Evolutionary conservation across 1,140 invertebrate genomes (phyloP), one percentile per base, ranked within the genome.

Genomic region (Zaprionus inermis): DNA sequence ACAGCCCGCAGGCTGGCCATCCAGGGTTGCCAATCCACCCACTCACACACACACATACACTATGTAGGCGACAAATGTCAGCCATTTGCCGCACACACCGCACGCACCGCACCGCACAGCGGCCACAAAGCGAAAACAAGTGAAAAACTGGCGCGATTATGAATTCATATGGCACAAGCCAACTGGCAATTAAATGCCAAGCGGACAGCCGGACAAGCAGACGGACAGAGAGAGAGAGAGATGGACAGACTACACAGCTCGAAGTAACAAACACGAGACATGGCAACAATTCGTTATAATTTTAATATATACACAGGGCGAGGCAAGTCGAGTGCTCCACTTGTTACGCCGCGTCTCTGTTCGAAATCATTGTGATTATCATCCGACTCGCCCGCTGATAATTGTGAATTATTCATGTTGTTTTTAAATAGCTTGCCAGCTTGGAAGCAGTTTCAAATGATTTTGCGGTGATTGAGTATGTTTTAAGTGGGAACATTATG

Each of bases 121-220:
- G 55, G 49, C 11, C 30, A 56, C 11, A 70, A 52, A 24, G 20
- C 18, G n/a, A 51, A 20, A 24, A 38, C 64, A 46, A 65, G 54
- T 54, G 66, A 60, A 46, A 64, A 44, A 61, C 61, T 54, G 20
- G 18, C 24, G 34, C 32, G 32, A 73, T 73, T 73, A 68, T 73
- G 74, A 68, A 76, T 76, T 73, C 64, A 76, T 73, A 67, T 58
- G 63, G 63, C 63, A 58, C 41, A 57, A 61, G 61, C 16, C 55
- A 72, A 52, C 36, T 22, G 64, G 18, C 68, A 65, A 52, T 57
- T 63, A 54, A 61, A 56, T 44, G 36, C 4, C 57, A 12, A 44
- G 14, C 22, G 16, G 54, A 22, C 54, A 56, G 20, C 10, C 7
- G 9, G 10, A 22, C 49, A 30, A 18, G 2, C 5, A 24, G 11